Conservation (phyloP, 2,113 vertebrate species). For the Oncorhynchus kisutch region DNA sequence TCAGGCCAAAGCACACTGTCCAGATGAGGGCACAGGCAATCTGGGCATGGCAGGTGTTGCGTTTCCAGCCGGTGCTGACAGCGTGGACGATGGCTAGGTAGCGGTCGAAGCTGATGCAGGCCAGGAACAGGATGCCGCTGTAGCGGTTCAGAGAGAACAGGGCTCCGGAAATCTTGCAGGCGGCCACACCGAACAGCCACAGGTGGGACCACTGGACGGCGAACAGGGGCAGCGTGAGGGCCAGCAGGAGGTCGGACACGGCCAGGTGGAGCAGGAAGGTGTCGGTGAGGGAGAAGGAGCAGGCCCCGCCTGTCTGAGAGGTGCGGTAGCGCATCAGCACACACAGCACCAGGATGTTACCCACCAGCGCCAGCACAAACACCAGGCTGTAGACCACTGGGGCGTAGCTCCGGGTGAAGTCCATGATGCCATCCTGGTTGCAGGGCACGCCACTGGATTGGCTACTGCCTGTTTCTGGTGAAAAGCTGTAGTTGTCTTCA, state of each 20-base stretch:
- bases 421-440: constrained; percentile 17
- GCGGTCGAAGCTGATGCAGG: constrained; percentile 81
- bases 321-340: constrained; percentile 74
- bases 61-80: constrained; percentile 65
- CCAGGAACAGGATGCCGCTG: constrained; percentile 78
- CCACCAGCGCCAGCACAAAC: constrained; percentile 72
- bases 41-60: constrained; percentile 69
- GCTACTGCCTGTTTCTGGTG: fast-evolving
- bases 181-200: constrained; percentile 73
- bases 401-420: constrained; percentile 58
- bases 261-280: constrained; percentile 87
- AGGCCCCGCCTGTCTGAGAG: constrained; percentile 56
- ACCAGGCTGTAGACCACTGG: constrained; percentile 68
- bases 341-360: constrained; percentile 80
- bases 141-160: constrained; percentile 78
- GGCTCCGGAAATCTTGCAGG: constrained; percentile 76
- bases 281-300: constrained; percentile 79
- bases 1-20: constrained; percentile 65
- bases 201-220: constrained; percentile 67
- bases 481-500: too few relatives aligned
- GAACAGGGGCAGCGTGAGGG: constrained; percentile 81
- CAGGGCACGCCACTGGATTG: constrained; percentile 51
- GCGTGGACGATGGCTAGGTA: constrained; percentile 80
- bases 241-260: constrained; percentile 82
- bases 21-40: constrained; percentile 72